Evolutionary conservation across 2,888 invertebrate species (phyloP), one percentile per base, ranked within the genome.

Genomic region (Amaurobius ferox): DNA sequence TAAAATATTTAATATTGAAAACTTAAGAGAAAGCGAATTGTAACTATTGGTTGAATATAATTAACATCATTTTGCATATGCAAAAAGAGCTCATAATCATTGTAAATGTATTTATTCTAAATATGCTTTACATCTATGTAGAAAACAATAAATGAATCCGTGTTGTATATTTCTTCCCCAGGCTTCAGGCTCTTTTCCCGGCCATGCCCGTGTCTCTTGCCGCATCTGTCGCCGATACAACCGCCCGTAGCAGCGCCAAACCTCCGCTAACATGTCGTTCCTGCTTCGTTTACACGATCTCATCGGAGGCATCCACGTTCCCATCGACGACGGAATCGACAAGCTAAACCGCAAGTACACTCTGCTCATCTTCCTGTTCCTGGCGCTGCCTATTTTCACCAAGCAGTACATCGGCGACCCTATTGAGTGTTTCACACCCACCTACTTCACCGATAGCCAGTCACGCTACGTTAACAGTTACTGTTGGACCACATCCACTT

Each of bases 331-430:
- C 88, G 90, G 91, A 32, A 90, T 91, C 39, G 92, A 92, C 89
- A 91, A 92, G 87, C 89, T 92, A 71, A 92, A 91, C 89, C 90
- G 92, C 83, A 91, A 92, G 89, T 91, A 91, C 89, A 91, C 91
- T 13, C 90, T 91, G 16, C 88, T 92, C 44, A 89, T 92, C 79
- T 89, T 92, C 71, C 90, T 91, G 19, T 90, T 91, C 88, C 90
- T 91, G 78, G 90, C 92, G 5, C 88, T 92, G 71, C 91, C 91
- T 32, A 91, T 92, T 73, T 91, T 92, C 61, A 91, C 92, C 70
- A 91, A 92, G 87, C 92, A 92, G 90, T 92, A 92, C 89, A 91
- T 92, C 61, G 92, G 92, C 9, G 91, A 91, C 86, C 92, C 92
- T 11, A 92, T 92, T 66, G 92, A 92, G 88, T 92, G 92, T 88